Evolutionary conservation across 2,888 invertebrate genomes (phyloP).

Genomic region (Thelaira solivaga): DNA sequence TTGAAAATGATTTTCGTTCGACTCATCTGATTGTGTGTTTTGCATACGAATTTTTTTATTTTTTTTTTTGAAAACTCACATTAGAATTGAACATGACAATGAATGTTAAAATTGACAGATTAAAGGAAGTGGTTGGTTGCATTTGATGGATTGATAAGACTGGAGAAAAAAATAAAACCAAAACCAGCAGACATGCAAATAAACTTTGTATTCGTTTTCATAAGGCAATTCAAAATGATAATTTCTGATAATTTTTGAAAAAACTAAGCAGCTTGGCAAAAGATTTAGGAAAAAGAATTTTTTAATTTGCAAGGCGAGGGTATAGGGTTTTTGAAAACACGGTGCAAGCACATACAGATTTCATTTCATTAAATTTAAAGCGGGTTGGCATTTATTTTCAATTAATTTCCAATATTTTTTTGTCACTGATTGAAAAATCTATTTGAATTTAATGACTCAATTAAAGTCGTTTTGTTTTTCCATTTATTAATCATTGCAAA

Average conservation of each 20-base stretch:
- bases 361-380: too few relatives aligned
- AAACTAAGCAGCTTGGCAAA: too few relatives aligned
- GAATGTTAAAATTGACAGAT: conserved; percentile 59
- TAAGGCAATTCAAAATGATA: neutral
- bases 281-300: too few relatives aligned
- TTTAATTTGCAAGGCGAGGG: too few relatives aligned
- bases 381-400: conserved; percentile 28
- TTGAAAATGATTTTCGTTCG: conserved; percentile 4
- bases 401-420: conserved; percentile 21
- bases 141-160: conserved; percentile 39
- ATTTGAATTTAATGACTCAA: conserved; percentile 39
- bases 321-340: too few relatives aligned
- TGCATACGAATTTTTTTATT: too few relatives aligned
- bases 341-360: too few relatives aligned
- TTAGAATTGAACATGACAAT: conserved; percentile 58
- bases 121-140: conserved; percentile 47
- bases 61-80: conserved; percentile 24
- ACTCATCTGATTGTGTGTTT: neutral
- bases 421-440: neutral
- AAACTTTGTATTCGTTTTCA: conserved; percentile 4
- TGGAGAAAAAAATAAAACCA: neutral
- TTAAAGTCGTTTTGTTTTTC: conserved; percentile 15
- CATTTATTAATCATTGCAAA: conserved; percentile 31
- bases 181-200: conserved; percentile 7
- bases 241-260: neutral